A percentile compares a stretch with the other conserved stretches of the same genome.
Conservation (phyloP, 1,140 invertebrate species). For the Drosophila aff. region DNA sequence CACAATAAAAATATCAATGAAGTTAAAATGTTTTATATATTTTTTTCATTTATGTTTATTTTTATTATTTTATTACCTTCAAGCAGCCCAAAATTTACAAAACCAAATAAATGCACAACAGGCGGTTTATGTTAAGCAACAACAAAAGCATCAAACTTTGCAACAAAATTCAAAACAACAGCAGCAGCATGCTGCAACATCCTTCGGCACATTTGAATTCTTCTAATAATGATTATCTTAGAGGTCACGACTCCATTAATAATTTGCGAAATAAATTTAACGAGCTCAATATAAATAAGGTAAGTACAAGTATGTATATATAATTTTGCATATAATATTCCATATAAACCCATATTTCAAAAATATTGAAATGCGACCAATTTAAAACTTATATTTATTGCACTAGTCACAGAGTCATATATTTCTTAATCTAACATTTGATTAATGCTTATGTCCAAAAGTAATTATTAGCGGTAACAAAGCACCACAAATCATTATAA, state of each 20-base stretch:
- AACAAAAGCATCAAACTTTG: constrained; percentile 44
- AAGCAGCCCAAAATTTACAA: constrained; percentile 92
- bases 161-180: constrained; percentile 87
- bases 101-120: constrained; percentile 97
- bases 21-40: constrained; percentile 46
- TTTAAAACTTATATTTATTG: no score
- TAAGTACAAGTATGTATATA: constrained; percentile 65
- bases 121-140: constrained; percentile 92
- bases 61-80: constrained; percentile 86
- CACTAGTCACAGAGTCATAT: no score
- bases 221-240: constrained; percentile 88
- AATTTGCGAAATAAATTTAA: constrained; percentile 92
- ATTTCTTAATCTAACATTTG: no score
- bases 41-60: no score
- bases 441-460: constrained; percentile 95
- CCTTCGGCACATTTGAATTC: constrained; percentile 81
- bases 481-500: constrained; percentile 89
- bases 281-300: constrained; percentile 92
- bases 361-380: neutral
- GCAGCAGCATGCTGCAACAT: constrained; percentile 64
- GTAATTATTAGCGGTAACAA: constrained; percentile 92
- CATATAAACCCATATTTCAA: neutral
- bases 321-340: constrained; percentile 4
- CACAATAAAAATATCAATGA: constrained; percentile 75
- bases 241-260: constrained; percentile 90